Conservation (phyloP, 92 coral and sea anemone species). For the Epizoanthus rinbou region DNA sequence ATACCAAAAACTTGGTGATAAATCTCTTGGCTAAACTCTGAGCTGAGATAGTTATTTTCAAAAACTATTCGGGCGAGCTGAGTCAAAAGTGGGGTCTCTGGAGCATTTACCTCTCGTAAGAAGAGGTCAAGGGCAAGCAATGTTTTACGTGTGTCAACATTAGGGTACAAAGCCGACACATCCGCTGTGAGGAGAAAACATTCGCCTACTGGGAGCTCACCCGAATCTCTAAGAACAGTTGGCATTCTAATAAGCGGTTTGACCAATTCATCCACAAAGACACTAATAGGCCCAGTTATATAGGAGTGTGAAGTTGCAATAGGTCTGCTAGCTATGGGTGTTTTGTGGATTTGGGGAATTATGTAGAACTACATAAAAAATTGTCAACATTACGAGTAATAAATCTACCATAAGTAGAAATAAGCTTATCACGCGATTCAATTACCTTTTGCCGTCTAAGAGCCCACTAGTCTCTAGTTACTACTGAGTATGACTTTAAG, state of each 20-base stretch:
- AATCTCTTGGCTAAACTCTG: not conserved
- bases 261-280: conserved; percentile 3
- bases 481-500: conserved; percentile 11
- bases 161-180: not conserved
- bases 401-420: conserved; percentile 28
- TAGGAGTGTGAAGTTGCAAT: not conserved
- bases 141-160: not conserved
- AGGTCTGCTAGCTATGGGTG: conserved; percentile 14
- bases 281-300: not conserved
- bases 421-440: conserved; percentile 24
- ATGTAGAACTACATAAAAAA: not conserved
- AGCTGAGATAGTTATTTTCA: not conserved
- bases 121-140: not conserved
- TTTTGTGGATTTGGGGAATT: conserved; percentile 15
- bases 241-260: conserved; percentile 9
- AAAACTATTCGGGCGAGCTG: not conserved
- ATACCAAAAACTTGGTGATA: not conserved
- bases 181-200: conserved; percentile 12
- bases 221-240: conserved; percentile 2
- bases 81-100: not conserved
- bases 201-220: not conserved
- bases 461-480: conserved; percentile 1
- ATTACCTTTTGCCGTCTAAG: conserved; percentile 19
- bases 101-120: not conserved
- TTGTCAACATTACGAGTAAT: conserved; percentile 6